Evolutionary conservation across 2,113 vertebrate species (phyloP).

Genomic region (Psephotus haematonotus): DNA sequence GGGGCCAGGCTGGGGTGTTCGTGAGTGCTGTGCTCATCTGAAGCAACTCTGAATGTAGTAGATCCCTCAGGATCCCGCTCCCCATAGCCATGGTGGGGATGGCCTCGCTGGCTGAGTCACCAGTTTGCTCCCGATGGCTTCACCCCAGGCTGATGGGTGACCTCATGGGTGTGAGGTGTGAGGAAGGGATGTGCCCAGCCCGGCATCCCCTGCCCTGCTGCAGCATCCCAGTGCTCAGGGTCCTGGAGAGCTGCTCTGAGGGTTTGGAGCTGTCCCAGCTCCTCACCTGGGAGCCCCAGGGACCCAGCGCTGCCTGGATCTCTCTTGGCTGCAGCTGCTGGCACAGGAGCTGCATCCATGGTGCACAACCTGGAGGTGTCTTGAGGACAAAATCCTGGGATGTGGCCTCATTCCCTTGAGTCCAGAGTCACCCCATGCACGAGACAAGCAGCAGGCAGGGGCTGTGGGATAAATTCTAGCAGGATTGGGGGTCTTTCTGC

Average conservation of each 20-base stretch:
- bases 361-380: accelerated
- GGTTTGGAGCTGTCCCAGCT: not conserved
- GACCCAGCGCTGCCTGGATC: not conserved
- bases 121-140: not conserved
- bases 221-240: accelerated
- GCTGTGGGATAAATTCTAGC: accelerated
- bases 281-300: not conserved
- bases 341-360: not conserved
- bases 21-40: not conserved
- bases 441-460: not conserved
- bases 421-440: accelerated
- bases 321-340: not conserved
- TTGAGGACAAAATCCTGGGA: not conserved
- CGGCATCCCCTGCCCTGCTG: not conserved
- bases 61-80: accelerated
- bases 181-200: not conserved
- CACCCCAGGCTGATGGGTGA: conserved; percentile 3
- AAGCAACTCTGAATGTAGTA: not conserved
- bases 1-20: not conserved
- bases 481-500: not conserved
- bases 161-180: not conserved
- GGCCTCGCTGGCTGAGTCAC: not conserved
- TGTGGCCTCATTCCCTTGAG: not conserved
- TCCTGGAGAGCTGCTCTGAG: not conserved
- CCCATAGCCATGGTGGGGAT: not conserved